phyloP scores from a whole-genome alignment of 2,888 invertebrate species.

The Drosophila subsilvestris region DNA sequence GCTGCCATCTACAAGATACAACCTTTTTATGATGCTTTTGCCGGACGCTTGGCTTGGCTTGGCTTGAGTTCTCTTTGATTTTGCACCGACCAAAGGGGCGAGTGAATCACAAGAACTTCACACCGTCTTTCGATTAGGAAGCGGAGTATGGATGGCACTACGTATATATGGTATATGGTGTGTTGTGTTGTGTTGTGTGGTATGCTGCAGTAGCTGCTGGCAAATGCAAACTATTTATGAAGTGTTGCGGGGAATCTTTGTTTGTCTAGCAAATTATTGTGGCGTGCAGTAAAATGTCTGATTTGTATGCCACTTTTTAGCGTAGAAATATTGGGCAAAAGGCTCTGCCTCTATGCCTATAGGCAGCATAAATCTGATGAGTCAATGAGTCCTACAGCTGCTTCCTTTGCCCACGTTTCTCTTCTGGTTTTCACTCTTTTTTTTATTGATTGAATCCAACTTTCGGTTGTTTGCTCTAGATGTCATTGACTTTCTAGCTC shows the following conservation, averaged over 20 bases:
- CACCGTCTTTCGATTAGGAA: conserved; percentile 47
- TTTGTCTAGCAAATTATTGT: conserved; percentile 71
- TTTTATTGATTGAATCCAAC: conserved; percentile 60
- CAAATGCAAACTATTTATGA: conserved; percentile 75
- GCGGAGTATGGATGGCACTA: neutral
- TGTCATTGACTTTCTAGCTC: conserved; percentile 75
- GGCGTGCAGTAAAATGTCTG: conserved; percentile 49
- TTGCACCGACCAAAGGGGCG: conserved; percentile 59
- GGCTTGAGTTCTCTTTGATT: conserved; percentile 64
- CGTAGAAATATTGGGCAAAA: neutral
- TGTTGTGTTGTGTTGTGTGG: conserved; percentile 20
- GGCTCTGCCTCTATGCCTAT: too few species aligned
- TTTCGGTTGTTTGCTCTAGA: conserved; percentile 58
- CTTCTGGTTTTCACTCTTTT: conserved; percentile 1
- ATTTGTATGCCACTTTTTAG: conserved; percentile 24
- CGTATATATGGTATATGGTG: conserved; percentile 9
- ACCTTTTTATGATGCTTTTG: conserved; percentile 71
- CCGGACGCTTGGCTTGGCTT: conserved; percentile 29
- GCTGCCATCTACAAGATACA: conserved; percentile 48
- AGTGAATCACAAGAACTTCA: conserved; percentile 75
- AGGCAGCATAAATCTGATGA: neutral
- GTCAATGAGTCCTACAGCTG: neutral
- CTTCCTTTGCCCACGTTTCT: neutral
- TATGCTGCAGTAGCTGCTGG: conserved; percentile 58
- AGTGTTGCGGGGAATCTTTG: conserved; percentile 52